These are phyloP conservation scores for Drosophila affinis DNA, from an alignment of 2,888 invertebrate species.

Conservation along the genomic window DNA sequence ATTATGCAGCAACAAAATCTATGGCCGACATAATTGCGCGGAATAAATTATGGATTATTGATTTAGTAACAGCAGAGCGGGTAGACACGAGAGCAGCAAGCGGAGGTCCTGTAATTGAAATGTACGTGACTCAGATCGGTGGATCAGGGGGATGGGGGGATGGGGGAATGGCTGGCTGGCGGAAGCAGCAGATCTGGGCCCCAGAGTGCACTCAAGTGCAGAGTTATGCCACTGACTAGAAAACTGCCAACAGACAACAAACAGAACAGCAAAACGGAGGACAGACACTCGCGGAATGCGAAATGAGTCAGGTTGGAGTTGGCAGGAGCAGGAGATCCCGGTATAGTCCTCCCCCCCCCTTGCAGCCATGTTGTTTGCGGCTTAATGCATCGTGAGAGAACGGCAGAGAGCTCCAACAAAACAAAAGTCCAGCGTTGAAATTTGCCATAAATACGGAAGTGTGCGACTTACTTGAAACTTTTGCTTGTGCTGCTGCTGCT, in stretches of 20 bases:
- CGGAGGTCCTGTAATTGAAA: slow-evolving; percentile 42
- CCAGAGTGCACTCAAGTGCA: slow-evolving; percentile 49
- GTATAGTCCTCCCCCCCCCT: not conserved
- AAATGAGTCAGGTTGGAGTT: slow-evolving; percentile 49
- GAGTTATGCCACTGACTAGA: slow-evolving; percentile 34
- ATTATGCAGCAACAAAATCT: slow-evolving; percentile 40
- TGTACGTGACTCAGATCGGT: slow-evolving; percentile 39
- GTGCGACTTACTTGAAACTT: slow-evolving; percentile 58
- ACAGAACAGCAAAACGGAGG: slow-evolving; percentile 36
- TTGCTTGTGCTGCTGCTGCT: slow-evolving; percentile 15
- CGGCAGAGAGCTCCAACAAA: slow-evolving; percentile 31
- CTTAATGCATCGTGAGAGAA: slow-evolving; percentile 53
- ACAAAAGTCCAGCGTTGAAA: slow-evolving; percentile 64
- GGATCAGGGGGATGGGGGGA: not conserved
- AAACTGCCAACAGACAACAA: slow-evolving; percentile 27
- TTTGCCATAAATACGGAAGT: slow-evolving; percentile 73
- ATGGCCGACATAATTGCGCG: slow-evolving; percentile 41
- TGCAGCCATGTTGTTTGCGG: slow-evolving; percentile 19
- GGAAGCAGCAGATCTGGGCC: slow-evolving; percentile 24
- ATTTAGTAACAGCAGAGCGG: slow-evolving; percentile 16
- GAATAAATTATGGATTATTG: slow-evolving; percentile 58
- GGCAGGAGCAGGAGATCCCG: slow-evolving; percentile 1
- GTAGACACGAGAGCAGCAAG: not conserved
- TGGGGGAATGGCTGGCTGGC: not conserved
- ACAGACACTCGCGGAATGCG: slow-evolving; percentile 59